Evolutionary conservation across 2,888 invertebrate species (phyloP).

Genomic region (Campoplex capitator): DNA sequence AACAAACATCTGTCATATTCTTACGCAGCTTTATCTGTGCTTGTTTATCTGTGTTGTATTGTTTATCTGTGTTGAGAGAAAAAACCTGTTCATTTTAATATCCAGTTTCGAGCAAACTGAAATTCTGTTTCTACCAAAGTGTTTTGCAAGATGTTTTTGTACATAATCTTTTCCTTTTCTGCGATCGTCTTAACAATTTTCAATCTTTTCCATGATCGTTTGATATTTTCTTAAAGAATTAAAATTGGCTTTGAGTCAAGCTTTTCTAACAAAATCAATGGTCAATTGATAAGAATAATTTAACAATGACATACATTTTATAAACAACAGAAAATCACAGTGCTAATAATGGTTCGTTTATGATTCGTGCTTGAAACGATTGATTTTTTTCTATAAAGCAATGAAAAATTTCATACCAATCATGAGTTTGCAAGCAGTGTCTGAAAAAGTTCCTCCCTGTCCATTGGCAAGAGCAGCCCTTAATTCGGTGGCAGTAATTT

Average conservation of each 20-base stretch:
- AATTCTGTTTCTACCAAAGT: too few relatives aligned
- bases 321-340: too few relatives aligned
- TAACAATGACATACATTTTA: too few relatives aligned
- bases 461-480: constrained; percentile 93
- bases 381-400: not conserved
- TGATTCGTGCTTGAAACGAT: not conserved
- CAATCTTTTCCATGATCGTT: not conserved
- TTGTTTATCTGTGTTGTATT: too few relatives aligned
- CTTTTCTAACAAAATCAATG: not conserved
- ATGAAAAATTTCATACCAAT: constrained; percentile 86
- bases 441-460: constrained; percentile 93
- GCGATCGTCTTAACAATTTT: too few relatives aligned
- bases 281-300: not conserved
- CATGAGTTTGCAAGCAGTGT: constrained; percentile 94
- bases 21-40: not conserved
- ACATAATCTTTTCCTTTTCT: too few relatives aligned
- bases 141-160: too few relatives aligned
- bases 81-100: too few relatives aligned
- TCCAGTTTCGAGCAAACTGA: too few relatives aligned
- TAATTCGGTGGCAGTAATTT: constrained; percentile 91
- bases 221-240: not conserved
- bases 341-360: too few relatives aligned
- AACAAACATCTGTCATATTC: too few relatives aligned
- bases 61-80: not conserved
- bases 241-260: not conserved